Conservation (phyloP, 2,888 invertebrate genomes). For the Coenonympha arcania region DNA sequence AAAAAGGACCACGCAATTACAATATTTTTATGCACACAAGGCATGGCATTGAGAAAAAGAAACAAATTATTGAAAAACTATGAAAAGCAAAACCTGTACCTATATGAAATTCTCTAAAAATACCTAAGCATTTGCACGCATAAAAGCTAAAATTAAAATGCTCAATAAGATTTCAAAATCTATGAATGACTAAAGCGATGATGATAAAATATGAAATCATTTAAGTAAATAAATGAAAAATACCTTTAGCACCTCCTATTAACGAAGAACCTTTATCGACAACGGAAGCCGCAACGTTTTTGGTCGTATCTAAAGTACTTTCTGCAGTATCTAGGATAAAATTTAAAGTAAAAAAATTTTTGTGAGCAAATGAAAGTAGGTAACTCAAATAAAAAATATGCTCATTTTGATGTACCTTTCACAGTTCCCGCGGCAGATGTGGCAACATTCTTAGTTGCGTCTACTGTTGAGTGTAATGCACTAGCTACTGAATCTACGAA, state of each 20-base stretch:
- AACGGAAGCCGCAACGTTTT: conserved; percentile 60
- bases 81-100: too few relatives aligned
- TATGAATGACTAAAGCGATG: background rate
- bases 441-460: conserved; percentile 48
- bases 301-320: conserved; percentile 55
- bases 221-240: background rate
- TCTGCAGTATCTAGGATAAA: conserved; percentile 29
- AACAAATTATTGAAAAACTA: too few relatives aligned
- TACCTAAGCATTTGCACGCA: too few relatives aligned
- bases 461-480: conserved; percentile 44
- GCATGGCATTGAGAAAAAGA: too few relatives aligned
- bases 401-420: conserved; percentile 41
- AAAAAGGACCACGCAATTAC: too few relatives aligned
- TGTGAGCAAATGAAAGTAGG: background rate
- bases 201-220: background rate
- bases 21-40: too few relatives aligned
- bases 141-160: too few relatives aligned
- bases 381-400: background rate
- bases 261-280: conserved; percentile 50
- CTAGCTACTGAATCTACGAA: conserved; percentile 41
- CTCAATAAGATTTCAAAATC: too few relatives aligned
- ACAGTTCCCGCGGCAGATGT: conserved; percentile 43
- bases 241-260: conserved; percentile 45
- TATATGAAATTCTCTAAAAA: too few relatives aligned
- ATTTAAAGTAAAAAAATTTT: too few relatives aligned